Conservation (phyloP, 1,140 invertebrate species). For the Drosophila orena region DNA sequence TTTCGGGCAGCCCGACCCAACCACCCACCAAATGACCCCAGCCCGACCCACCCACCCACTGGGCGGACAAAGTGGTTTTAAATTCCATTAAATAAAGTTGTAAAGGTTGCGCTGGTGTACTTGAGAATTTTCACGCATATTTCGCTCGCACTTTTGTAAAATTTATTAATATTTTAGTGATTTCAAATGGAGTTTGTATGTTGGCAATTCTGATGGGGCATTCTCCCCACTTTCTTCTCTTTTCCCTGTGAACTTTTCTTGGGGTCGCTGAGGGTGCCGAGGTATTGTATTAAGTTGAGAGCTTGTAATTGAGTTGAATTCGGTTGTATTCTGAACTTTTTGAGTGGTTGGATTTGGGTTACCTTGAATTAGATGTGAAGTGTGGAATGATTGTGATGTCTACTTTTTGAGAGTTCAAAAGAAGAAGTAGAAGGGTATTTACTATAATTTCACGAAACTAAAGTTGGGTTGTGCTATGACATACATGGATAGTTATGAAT, state of each 20-base stretch:
- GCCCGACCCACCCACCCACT: slow-evolving; percentile 47
- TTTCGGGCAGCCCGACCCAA: slow-evolving; percentile 29
- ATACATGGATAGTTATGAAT: no score
- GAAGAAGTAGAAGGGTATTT: no score
- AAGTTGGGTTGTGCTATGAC: no score
- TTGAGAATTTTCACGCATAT: slow-evolving; percentile 83
- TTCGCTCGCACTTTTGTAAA: slow-evolving; percentile 81
- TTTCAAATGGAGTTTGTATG: slow-evolving; percentile 81
- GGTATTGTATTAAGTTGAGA: slow-evolving; percentile 58
- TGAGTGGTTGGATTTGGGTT: slow-evolving; percentile 1
- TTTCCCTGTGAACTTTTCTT: slow-evolving; percentile 6
- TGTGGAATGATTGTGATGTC: neutral
- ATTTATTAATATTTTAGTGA: slow-evolving; percentile 84
- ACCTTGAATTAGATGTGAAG: neutral
- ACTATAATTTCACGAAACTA: no score
- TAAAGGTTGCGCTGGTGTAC: slow-evolving; percentile 62
- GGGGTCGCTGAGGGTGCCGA: slow-evolving; percentile 16
- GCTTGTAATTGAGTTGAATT: slow-evolving; percentile 60
- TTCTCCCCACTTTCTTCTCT: slow-evolving; percentile 17
- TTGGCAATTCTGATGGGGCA: slow-evolving; percentile 31
- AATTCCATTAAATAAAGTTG: slow-evolving; percentile 85
- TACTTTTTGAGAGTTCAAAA: neutral
- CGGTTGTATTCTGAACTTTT: slow-evolving; percentile 8
- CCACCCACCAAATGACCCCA: slow-evolving; percentile 29
- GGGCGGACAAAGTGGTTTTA: slow-evolving; percentile 78